Conservation (phyloP, 2,888 invertebrate genomes). For the Steinernema carpocapsae region DNA sequence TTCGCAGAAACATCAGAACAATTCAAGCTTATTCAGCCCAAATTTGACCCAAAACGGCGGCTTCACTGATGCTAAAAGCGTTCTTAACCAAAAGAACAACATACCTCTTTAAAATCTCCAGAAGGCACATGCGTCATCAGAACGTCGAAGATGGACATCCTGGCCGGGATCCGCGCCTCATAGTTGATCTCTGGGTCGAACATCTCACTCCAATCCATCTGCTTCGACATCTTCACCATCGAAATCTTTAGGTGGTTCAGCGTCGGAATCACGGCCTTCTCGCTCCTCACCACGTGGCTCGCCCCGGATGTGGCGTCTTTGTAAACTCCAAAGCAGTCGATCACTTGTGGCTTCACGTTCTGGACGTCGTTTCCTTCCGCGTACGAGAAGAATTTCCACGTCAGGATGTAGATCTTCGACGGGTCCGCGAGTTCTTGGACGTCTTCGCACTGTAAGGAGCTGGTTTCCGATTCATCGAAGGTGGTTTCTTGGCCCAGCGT, state of each 20-base stretch:
- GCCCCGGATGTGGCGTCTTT: not conserved
- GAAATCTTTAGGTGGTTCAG: slow-evolving; percentile 20
- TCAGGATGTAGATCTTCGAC: slow-evolving; percentile 5
- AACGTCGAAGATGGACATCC: slow-evolving; percentile 28
- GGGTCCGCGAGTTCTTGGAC: not conserved
- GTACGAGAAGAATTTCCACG: slow-evolving; percentile 25
- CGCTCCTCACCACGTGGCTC: slow-evolving; percentile 15
- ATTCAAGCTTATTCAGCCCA: too few relatives aligned
- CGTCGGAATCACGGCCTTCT: slow-evolving; percentile 15
- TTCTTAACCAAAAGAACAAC: not conserved
- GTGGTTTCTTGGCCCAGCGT: not conserved
- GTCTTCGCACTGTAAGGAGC: not conserved
- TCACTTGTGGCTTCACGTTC: not conserved
- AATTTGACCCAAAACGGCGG: too few relatives aligned
- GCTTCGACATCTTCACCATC: slow-evolving; percentile 27
- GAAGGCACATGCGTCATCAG: slow-evolving; percentile 24
- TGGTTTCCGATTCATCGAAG: not conserved
- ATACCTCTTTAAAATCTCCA: slow-evolving; percentile 13
- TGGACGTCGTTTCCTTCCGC: slow-evolving; percentile 9
- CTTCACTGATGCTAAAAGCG: not conserved
- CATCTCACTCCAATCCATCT: slow-evolving; percentile 20
- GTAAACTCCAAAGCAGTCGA: slow-evolving; percentile 23
- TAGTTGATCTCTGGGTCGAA: slow-evolving; percentile 29
- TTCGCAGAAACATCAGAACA: too few relatives aligned
- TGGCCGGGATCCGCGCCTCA: slow-evolving; percentile 13